Conservation (phyloP, 1,140 invertebrate species). For the Heliconius nattereri region DNA sequence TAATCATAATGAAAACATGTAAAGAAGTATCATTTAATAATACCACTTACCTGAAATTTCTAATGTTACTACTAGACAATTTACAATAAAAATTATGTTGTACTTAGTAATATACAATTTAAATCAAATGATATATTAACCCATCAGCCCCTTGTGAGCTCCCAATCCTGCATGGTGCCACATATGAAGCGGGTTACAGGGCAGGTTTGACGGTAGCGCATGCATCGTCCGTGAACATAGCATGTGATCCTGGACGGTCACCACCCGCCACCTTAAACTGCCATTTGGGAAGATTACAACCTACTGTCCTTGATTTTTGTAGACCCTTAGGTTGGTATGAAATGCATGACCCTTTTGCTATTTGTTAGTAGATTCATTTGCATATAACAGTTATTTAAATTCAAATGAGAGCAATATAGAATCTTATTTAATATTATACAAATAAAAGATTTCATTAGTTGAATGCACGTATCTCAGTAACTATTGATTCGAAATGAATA, state of each 20-base stretch:
- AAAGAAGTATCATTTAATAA: background rate
- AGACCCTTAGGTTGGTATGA: slow-evolving; percentile 64
- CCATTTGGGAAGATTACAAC: slow-evolving; percentile 84
- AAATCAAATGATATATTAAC: background rate
- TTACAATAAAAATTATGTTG: background rate
- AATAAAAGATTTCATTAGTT: too few relatives aligned
- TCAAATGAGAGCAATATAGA: too few relatives aligned
- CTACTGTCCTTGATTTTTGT: slow-evolving; percentile 75
- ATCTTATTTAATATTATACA: too few relatives aligned
- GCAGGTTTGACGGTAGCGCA: slow-evolving; percentile 89
- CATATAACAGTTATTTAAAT: background rate
- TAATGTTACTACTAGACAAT: background rate
- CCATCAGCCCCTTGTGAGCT: slow-evolving; percentile 87
- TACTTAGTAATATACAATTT: background rate
- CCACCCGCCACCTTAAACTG: slow-evolving; percentile 83
- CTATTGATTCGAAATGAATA: too few relatives aligned
- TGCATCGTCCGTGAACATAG: slow-evolving; percentile 86
- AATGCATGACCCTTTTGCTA: slow-evolving; percentile 12
- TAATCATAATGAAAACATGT: background rate
- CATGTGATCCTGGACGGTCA: slow-evolving; percentile 84
- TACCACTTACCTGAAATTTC: background rate
- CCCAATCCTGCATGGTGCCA: slow-evolving; percentile 86
- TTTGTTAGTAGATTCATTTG: slow-evolving; percentile 9
- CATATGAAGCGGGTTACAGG: slow-evolving; percentile 89
- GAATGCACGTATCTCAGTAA: too few relatives aligned